phyloP scores from a whole-genome alignment of 2,888 invertebrate genomes.

The Tachina lurida region DNA sequence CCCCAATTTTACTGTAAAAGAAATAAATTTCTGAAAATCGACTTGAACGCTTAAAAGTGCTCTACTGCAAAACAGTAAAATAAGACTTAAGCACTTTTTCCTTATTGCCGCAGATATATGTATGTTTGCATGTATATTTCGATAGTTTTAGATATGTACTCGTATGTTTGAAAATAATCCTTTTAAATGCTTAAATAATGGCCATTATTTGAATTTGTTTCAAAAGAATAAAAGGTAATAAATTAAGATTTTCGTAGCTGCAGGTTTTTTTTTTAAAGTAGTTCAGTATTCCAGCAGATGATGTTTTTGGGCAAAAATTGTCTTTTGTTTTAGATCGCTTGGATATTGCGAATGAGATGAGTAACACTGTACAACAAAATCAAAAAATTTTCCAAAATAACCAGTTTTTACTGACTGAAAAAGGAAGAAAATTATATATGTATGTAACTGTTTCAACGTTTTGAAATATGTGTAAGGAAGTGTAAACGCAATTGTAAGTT shows the following conservation, averaged over 20 bases:
- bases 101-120: too few species aligned
- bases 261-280: not conserved
- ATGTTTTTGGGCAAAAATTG: not conserved
- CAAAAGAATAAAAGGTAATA: not conserved
- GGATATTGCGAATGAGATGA: not conserved
- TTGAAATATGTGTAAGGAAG: too few species aligned
- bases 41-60: too few species aligned
- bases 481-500: too few species aligned
- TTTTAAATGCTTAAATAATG: conserved; percentile 49
- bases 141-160: conserved; percentile 37
- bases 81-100: too few species aligned
- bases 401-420: too few species aligned
- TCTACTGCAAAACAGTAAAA: too few species aligned
- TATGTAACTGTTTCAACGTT: too few species aligned
- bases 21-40: too few species aligned
- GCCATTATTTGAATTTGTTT: conserved; percentile 48
- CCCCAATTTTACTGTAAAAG: too few species aligned
- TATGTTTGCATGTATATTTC: not conserved
- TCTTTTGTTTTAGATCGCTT: not conserved
- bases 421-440: too few species aligned
- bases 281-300: not conserved
- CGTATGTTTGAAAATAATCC: not conserved
- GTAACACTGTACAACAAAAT: not conserved
- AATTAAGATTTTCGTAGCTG: not conserved
- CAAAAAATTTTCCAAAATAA: too few species aligned